Evolutionary conservation across 1,140 invertebrate species (phyloP).

Genomic region (Akabosia matsudoensis): DNA sequence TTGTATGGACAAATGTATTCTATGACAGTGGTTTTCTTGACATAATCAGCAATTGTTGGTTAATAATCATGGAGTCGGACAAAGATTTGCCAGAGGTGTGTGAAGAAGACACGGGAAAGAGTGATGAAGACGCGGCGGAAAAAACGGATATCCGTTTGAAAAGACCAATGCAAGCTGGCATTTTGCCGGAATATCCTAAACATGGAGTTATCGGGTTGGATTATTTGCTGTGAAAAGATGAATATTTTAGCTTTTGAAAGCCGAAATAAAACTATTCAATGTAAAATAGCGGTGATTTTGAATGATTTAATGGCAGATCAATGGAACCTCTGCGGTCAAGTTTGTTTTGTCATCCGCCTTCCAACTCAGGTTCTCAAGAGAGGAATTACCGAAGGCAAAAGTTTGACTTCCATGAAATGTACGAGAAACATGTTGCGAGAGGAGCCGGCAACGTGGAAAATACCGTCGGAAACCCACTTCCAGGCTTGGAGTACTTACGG

Average conservation of each 20-base stretch:
- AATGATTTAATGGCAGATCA: background rate
- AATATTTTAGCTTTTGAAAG: background rate
- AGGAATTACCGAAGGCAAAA: background rate
- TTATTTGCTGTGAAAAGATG: background rate
- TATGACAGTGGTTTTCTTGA: too few species aligned
- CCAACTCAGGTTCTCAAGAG: background rate
- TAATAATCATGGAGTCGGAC: too few species aligned
- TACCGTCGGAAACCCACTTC: background rate
- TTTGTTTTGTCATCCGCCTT: background rate
- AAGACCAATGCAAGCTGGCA: background rate
- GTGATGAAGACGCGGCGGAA: too few species aligned
- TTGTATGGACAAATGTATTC: too few species aligned
- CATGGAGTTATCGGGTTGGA: slow-evolving; percentile 1
- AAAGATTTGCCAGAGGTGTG: too few species aligned
- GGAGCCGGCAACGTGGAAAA: background rate
- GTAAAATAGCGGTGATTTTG: too few species aligned
- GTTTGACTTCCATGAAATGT: slow-evolving; percentile 9
- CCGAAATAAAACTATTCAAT: background rate
- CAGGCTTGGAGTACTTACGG: background rate
- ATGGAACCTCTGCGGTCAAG: background rate
- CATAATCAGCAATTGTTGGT: too few species aligned
- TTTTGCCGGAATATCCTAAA: background rate
- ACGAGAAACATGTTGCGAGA: background rate
- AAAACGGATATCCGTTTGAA: too few species aligned
- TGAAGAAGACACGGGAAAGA: too few species aligned